A percentile compares a stretch with the other conserved stretches of the same genome.
Evolutionary conservation across 2,113 vertebrate genomes (phyloP).

Genomic region (Carassius gibelio): DNA sequence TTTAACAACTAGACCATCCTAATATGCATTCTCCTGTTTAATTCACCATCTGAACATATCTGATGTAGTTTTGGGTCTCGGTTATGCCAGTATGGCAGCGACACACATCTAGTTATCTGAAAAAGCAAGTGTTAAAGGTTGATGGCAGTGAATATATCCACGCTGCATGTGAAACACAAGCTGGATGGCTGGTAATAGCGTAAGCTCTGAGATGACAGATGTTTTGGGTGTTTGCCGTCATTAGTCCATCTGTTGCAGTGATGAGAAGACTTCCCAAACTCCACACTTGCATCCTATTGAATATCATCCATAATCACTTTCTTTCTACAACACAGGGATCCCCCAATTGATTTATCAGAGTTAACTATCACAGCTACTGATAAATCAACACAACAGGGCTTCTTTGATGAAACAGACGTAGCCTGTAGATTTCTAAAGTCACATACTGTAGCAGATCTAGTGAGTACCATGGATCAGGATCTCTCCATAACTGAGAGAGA

Average conservation of each 20-base stretch:
- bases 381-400: background rate
- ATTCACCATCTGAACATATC: background rate
- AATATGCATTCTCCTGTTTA: background rate
- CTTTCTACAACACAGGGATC: slow-evolving; percentile 3
- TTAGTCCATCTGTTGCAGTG: slow-evolving; percentile 56
- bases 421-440: background rate
- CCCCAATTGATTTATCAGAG: background rate
- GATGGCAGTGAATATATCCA: background rate
- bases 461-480: slow-evolving; percentile 55
- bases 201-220: slow-evolving; percentile 48
- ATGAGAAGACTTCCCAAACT: slow-evolving; percentile 47
- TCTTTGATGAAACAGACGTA: background rate
- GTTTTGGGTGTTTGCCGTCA: slow-evolving; percentile 19
- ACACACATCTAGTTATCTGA: background rate
- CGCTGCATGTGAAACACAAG: slow-evolving; percentile 41
- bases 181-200: slow-evolving; percentile 39
- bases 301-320: slow-evolving; percentile 31
- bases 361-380: slow-evolving; percentile 12
- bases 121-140: slow-evolving; percentile 14
- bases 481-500: slow-evolving; percentile 36
- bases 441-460: slow-evolving; percentile 37
- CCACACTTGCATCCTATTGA: slow-evolving; percentile 9
- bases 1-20: background rate
- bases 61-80: background rate
- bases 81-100: background rate